Base-by-base conservation (phyloP, 2,888 invertebrate species). In the Caenorhabditis sp. region DNA sequence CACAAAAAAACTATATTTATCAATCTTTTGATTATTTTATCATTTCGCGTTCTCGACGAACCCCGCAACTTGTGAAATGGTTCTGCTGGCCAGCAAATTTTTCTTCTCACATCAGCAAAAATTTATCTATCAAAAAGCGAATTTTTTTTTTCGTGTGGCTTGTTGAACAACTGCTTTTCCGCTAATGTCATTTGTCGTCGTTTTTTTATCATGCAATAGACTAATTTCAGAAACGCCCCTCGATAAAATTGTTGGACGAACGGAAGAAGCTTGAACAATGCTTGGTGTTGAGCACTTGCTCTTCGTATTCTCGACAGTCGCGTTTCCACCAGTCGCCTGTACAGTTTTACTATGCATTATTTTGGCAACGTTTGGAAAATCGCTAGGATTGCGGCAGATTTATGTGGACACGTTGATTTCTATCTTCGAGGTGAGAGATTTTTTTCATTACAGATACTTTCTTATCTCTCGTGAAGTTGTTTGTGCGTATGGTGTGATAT, bases 341-440 rank as follows among this genome's bases (percentile, higher is more conserved):
- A 87, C 92, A 92, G 87, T 92, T 92, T 89, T 93, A 92, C 88
- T 91, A 56, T 82, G 87, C 57, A 69, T 90, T 38, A 73, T 89
- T 20, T 85, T 96, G 84, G 95, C 96, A 66, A 94, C 94, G 49
- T 92, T 95, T 87, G 95, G 95, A 83, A 94, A 94, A 90, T 95
- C 95, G 7, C 90, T 96, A 80, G 96, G 96, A 71, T 93, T 96
- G 21, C 90, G 96, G 81, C 92, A 93, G 87, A 91, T 93, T 56
- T 97, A 96, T 89, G 94, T 96, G 72, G 92, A 93, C 88, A 90
- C 94, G 70, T 91, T 97, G 74, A 90, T 97, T 74, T 92, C 92
- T 89, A 92, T 96, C 84, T 97, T 97, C 90, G 95, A 96, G 93
- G 96, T 96, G 91, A 91, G 91, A 89, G 59, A 57, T 67, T 59